Evolutionary conservation across 2,797 vertebrate genomes (phyloP).

Genomic region (Xenentodon cancila): DNA sequence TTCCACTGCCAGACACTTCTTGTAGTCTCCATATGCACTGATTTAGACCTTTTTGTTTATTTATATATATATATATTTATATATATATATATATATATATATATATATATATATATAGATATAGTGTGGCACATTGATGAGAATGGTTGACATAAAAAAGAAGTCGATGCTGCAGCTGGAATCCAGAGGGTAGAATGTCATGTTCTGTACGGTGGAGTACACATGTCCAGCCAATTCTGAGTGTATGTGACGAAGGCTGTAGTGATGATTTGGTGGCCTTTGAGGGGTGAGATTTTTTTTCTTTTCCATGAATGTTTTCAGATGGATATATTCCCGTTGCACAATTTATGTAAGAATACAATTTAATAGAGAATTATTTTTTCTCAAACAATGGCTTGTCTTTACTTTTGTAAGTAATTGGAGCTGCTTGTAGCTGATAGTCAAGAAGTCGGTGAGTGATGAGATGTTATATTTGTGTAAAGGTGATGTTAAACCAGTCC

Average conservation of each 20-base stretch:
- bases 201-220: constrained; percentile 68
- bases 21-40: constrained; percentile 66
- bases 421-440: neutral
- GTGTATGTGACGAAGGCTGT: constrained; percentile 56
- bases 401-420: constrained; percentile 11
- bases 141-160: constrained; percentile 54
- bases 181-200: constrained; percentile 76
- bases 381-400: constrained; percentile 43
- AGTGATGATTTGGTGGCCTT: constrained; percentile 74
- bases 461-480: too few species aligned
- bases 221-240: constrained; percentile 60
- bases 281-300: constrained; percentile 68
- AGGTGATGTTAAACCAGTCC: too few species aligned
- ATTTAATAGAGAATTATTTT: constrained; percentile 79
- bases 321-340: constrained; percentile 78
- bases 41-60: constrained; percentile 58
- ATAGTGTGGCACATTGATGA: constrained; percentile 71
- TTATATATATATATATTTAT: too few species aligned
- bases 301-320: constrained; percentile 72
- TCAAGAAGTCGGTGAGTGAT: too few species aligned
- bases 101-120: too few species aligned
- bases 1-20: constrained; percentile 55
- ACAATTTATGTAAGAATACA: constrained; percentile 88
- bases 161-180: constrained; percentile 75
- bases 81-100: too few species aligned